phyloP scores from a whole-genome alignment of 2,113 vertebrate species.

The Geococcyx californianus region DNA sequence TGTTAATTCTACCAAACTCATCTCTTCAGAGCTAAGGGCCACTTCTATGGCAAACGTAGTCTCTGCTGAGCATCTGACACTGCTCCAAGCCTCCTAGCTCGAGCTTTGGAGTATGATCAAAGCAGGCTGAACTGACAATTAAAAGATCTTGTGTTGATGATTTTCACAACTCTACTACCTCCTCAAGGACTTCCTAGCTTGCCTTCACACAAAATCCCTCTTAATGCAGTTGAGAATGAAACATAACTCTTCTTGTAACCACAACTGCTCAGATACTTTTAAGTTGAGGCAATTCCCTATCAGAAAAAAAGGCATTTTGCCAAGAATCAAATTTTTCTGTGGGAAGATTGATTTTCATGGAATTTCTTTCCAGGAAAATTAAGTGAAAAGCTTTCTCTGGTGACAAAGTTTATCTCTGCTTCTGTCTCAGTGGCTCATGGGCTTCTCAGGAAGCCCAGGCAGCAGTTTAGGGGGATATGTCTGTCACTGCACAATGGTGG shows the following conservation, averaged over 20 bases:
- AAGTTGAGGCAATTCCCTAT: not conserved
- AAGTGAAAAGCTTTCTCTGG: constrained; percentile 15
- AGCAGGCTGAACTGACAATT: not conserved
- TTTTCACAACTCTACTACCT: not conserved
- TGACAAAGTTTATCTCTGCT: constrained; percentile 2
- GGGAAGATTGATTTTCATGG: constrained; percentile 52
- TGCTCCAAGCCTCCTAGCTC: not conserved
- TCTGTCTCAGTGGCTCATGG: not conserved
- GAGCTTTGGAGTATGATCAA: not conserved
- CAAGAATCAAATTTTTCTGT: constrained; percentile 20
- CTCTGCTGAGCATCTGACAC: not conserved
- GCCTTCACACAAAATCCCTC: not conserved
- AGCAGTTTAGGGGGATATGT: not conserved
- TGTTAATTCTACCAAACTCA: not conserved
- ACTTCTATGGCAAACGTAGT: not conserved
- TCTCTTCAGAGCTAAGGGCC: not conserved
- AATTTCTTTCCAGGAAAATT: constrained; percentile 33
- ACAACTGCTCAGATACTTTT: not conserved
- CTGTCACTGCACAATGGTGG: not conserved
- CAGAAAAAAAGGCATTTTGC: constrained; percentile 2
- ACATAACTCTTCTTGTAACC: not conserved
- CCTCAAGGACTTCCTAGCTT: not conserved
- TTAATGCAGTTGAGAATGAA: not conserved
- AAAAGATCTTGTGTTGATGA: not conserved
- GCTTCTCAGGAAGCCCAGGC: not conserved